Evolutionary conservation across 2,797 vertebrate species (phyloP), one percentile per base, ranked within the genome.

Genomic region (Malacoraja senta): DNA sequence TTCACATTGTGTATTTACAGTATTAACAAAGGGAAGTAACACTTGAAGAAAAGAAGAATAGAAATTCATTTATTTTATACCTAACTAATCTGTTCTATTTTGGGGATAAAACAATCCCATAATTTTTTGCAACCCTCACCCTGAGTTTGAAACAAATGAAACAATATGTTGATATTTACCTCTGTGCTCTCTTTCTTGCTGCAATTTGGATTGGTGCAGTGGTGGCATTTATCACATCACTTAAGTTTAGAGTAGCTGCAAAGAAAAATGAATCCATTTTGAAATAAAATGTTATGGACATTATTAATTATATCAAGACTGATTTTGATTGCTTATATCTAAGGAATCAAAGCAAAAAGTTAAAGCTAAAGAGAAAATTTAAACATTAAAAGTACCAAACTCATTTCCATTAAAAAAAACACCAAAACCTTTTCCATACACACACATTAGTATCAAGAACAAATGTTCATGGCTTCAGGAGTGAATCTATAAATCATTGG

Each of bases 191-290:
- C 71, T 76, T n/a, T 76, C 29, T 76, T 15, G 44, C 29, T 58
- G 24, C 29, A 19, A 44, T 10, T 7, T 92, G 24, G 13, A 19
- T 92, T 92, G 44, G 21, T 8, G 12, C 13, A 74, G 32, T 74
- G 68, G 53, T 44, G 90, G 35, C 71, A 76, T 24, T 53, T 53
- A 92, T 29, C 38, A 92, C 24, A 58, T 92, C 65, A 44, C 26
- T 13, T 53, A 76, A 92, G 53, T 76, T 92, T 92, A 92, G 12
- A 76, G 90, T 24, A 76, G 38, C 90, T 92, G 71, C 68, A 92
- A 15, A 91, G 53, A 91, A 12, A 92, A 0, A 8, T 53, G 44
- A 4, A 53, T 6, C 44, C 4, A 53, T 53, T 53, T 53, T 53
- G 44, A 53, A 53, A 53, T 53, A 53, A 53, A 53, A 53, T 0